A percentile compares a stretch with the other conserved stretches of the same genome.
Evolutionary conservation across 2,888 invertebrate species (phyloP).

Genomic region (Rosalia funebris): DNA sequence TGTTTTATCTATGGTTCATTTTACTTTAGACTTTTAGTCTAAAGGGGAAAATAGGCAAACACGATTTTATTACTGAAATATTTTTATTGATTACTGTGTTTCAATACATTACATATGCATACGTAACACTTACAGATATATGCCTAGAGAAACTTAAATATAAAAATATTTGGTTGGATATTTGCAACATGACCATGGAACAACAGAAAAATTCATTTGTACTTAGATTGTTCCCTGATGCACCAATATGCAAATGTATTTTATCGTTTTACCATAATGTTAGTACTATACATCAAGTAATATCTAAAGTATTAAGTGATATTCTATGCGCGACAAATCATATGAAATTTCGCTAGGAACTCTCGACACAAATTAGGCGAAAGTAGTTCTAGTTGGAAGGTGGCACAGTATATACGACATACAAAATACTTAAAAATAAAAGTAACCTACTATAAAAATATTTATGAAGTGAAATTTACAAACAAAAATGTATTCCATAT

Average conservation of each 20-base stretch:
- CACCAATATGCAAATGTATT: slow-evolving; percentile 42
- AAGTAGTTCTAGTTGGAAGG: slow-evolving; percentile 2
- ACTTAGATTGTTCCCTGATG: slow-evolving; percentile 56
- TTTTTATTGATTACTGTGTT: slow-evolving; percentile 25
- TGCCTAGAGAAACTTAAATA: slow-evolving; percentile 49
- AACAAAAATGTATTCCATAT: background rate
- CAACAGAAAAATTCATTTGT: slow-evolving; percentile 51
- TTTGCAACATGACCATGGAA: slow-evolving; percentile 47
- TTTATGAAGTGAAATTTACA: background rate
- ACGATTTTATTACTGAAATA: slow-evolving; percentile 16
- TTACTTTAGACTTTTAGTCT: too few relatives aligned
- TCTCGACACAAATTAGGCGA: background rate
- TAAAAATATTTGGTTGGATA: slow-evolving; percentile 60
- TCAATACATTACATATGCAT: slow-evolving; percentile 29
- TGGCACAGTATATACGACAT: background rate
- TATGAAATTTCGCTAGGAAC: slow-evolving; percentile 6
- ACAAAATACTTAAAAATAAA: background rate
- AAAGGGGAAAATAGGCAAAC: too few relatives aligned
- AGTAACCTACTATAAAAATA: background rate
- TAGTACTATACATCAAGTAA: slow-evolving; percentile 50
- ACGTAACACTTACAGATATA: slow-evolving; percentile 30
- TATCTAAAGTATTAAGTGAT: slow-evolving; percentile 16
- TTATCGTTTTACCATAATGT: slow-evolving; percentile 29
- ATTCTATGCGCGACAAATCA: slow-evolving; percentile 13
- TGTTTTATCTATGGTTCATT: too few relatives aligned